Base-by-base conservation (phyloP, 2,888 invertebrate species). In the Melitaea athalia region DNA sequence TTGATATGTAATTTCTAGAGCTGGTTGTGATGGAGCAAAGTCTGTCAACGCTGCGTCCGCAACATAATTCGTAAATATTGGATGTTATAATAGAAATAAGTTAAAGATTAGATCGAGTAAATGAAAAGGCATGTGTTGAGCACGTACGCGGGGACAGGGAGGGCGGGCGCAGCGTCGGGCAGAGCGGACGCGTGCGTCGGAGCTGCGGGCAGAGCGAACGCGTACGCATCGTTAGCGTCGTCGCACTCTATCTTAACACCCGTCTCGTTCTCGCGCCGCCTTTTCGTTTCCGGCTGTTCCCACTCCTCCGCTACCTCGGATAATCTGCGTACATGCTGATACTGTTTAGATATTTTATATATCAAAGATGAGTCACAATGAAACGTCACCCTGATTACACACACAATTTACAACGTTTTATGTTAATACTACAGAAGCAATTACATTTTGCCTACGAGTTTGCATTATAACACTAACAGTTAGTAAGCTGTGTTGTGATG, bases 181-280 rank as follows among this genome's bases (percentile, higher is more conserved):
- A 77, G 74, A 17, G 80, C 80, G 67, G 79, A 76, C 73, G 78
- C 69, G 59, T 75, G 79, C 71, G 81, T 79, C 70, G 85, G 84
- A 68, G 84, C 84, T 60, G 91, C 87, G 77, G 94, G 94, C 77
- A 94, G 93, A 43, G 94, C 93, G 85, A 95, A 96, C 75, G 94
- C 91, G 86, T 95, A 96, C 83, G 95, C 94, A 79, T 95, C 95
- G 81, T 94, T 95, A 59, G 95, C 94, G 80, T 95, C 94, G 82
- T 96, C 96, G 79, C 95, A 94, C 87, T 96, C 96, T 79, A 95
- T 85, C 88, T 96, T 96, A 77, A 96, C 94, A 77, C 94, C 95
- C 85, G 94, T 88, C 83, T 94, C 94, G 79, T 93, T 93, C 79
- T 94, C 92, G 59, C 94, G 92, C 79, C 94, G 94, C 72, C 92